Conservation (phyloP, 1,140 invertebrate species). For the Hormaphis cornu region DNA sequence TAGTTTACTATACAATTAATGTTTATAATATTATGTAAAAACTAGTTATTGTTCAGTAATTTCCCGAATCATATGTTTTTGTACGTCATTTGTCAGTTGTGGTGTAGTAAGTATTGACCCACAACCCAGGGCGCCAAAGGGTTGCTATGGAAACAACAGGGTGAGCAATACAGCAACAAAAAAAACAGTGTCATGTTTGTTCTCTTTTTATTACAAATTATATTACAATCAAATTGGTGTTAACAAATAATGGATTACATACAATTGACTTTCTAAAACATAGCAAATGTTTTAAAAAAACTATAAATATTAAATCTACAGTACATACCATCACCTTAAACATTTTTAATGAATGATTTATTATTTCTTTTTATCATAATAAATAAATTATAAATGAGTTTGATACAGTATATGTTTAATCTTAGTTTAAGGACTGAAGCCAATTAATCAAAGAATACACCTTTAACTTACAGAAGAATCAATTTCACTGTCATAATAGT, state of each 20-base stretch:
- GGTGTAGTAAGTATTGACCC: background rate
- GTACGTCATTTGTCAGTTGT: no score
- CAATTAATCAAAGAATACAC: background rate
- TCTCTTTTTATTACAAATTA: conserved; percentile 5
- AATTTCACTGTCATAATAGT: background rate
- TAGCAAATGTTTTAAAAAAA: background rate
- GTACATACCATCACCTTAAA: conserved; percentile 17
- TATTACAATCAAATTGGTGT: conserved; percentile 24
- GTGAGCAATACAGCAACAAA: background rate
- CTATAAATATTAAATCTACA: conserved; percentile 19
- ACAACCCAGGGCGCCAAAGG: background rate
- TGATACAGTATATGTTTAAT: background rate
- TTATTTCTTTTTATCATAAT: no score
- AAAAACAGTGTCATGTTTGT: background rate
- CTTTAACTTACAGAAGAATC: background rate
- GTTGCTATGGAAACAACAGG: conserved; percentile 20
- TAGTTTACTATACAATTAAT: no score
- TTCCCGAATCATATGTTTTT: background rate
- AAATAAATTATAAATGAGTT: background rate
- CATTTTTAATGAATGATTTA: background rate
- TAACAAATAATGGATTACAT: conserved; percentile 8
- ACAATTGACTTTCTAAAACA: conserved; percentile 6
- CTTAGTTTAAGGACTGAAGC: background rate
- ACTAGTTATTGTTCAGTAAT: no score
- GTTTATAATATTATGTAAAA: no score